Conservation (phyloP, 2,888 invertebrate genomes). For the Pristionchus entomophagus region DNA sequence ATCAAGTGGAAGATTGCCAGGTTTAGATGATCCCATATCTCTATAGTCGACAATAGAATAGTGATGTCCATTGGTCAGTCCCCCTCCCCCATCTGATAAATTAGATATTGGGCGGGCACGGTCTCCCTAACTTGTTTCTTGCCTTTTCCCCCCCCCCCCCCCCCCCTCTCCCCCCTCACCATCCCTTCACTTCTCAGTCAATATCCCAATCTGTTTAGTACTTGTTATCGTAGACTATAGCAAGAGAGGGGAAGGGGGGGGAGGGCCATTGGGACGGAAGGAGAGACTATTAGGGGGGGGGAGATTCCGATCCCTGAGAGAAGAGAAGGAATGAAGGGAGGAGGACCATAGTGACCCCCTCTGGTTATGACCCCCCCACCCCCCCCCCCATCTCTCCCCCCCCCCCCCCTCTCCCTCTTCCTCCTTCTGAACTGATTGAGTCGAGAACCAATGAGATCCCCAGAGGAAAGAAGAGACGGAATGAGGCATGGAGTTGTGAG, state of each 20-base stretch:
- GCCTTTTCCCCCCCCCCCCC: not conserved
- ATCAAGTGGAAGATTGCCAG: not conserved
- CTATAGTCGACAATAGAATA: not conserved
- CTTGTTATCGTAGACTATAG: slow-evolving; percentile 38
- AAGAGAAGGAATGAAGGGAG: not conserved
- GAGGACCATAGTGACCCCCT: not conserved
- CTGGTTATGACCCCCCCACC: not conserved
- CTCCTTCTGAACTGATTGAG: not conserved
- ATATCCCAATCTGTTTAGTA: slow-evolving; percentile 31
- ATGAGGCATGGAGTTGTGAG: not conserved
- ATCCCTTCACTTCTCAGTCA: slow-evolving; percentile 28
- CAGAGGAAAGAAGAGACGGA: not conserved
- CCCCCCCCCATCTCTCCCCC: not conserved
- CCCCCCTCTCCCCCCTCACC: too few relatives aligned
- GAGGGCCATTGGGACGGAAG: slow-evolving; percentile 39
- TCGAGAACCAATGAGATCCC: slow-evolving; percentile 6
- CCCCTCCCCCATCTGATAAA: too few relatives aligned
- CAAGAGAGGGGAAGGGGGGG: not conserved
- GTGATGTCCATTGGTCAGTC: not conserved
- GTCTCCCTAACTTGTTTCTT: slow-evolving; percentile 19
- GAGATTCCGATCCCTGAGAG: slow-evolving; percentile 28
- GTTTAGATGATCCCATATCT: not conserved
- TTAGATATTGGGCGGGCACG: not conserved
- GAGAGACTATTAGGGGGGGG: slow-evolving; percentile 13
- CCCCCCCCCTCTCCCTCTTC: not conserved